These are phyloP conservation scores for Pionites leucogaster DNA, from an alignment of 2,113 vertebrate genomes.

Conservation along the genomic window DNA sequence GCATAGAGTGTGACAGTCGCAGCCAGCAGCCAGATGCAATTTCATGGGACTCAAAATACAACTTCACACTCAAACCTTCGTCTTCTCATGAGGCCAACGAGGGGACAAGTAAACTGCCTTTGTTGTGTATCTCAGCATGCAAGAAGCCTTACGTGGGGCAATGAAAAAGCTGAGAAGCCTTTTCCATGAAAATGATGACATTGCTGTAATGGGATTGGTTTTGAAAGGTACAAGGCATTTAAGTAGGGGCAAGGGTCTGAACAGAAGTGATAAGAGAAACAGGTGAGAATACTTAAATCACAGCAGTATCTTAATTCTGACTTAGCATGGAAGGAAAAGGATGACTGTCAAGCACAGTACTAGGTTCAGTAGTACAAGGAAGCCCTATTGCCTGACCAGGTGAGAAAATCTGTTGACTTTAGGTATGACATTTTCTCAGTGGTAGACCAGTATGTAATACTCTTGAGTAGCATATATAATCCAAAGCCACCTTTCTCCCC, in stretches of 20 bases:
- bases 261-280: not conserved
- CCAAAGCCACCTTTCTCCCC: not conserved
- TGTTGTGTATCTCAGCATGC: not conserved
- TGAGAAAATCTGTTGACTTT: not conserved
- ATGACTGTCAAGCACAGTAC: not conserved
- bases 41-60: not conserved
- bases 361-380: not conserved
- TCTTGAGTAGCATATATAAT: not conserved
- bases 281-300: not conserved
- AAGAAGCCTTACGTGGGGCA: not conserved
- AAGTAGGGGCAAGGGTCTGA: not conserved
- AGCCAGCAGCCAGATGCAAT: not conserved
- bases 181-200: not conserved
- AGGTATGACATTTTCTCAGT: not conserved
- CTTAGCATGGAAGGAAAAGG: not conserved
- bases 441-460: not conserved
- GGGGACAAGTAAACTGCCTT: not conserved
- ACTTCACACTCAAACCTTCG: not conserved
- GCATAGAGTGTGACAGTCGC: accelerated
- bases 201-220: not conserved
- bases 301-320: not conserved
- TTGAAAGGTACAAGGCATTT: not conserved
- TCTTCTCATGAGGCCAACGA: not conserved
- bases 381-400: not conserved
- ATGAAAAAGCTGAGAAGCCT: not conserved